Base-by-base conservation (phyloP, 2,888 invertebrate species). In the Rhynchonema sp. region DNA sequence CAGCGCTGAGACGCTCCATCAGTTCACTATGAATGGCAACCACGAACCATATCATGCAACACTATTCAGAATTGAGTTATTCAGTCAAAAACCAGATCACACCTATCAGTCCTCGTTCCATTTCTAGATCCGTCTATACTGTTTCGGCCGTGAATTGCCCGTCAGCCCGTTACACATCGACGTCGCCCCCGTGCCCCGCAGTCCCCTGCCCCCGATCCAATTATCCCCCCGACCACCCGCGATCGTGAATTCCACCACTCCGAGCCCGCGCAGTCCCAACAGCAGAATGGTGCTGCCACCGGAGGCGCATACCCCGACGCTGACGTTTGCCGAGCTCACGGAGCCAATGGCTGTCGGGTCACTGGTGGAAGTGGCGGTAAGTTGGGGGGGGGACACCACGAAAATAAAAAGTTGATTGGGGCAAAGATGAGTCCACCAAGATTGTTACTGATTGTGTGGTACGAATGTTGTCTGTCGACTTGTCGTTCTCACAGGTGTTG, bases 311-410 rank as follows among this genome's bases (percentile, higher is more conserved):
- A 23, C 46, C 29, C 49, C 49, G 3, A 23, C n/a, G 49, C 49
- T 54, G 27, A 27, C 54, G 27, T 54, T 54, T 27, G 54, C 54
- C 1, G 91, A 90, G 58, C 87, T 92, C 83, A 88, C 89, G 59
- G 72, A 73, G 62, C 92, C 91, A 1, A 92, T 91, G 76, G 88
- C 90, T 27, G 81, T 91, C 56, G 92, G 91, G 63, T 90, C 89
- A 63, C 83, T 91, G 59, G 91, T 92, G 1, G 92, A 92, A 81
- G 91, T 92, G 66, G 81, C 91, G 75, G 87, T 83, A 70, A 74
- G 67, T 65, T n/a, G n/a, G n/a, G n/a, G n/a, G n/a, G n/a, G n/a
- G n/a, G n/a, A n/a, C n/a, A n/a, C n/a, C n/a, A n/a, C n/a, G n/a
- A n/a, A n/a, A n/a, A n/a, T n/a, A n/a, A n/a, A n/a, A n/a, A n/a